Evolutionary conservation across 2,888 invertebrate species (phyloP).

Genomic region (Drosophila ochracea): DNA sequence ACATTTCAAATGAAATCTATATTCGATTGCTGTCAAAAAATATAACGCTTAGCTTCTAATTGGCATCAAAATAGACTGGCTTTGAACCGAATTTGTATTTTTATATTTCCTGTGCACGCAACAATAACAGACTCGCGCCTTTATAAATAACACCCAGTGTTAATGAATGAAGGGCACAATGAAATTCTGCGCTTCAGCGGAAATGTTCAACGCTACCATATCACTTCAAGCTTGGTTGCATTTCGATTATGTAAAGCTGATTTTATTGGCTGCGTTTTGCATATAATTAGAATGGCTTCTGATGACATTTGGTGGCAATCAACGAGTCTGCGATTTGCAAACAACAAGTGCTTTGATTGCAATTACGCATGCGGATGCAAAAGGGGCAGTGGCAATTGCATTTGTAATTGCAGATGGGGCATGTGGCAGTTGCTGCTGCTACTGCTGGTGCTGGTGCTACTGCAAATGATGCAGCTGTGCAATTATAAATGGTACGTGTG

Average conservation of each 20-base stretch:
- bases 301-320: constrained; percentile 53
- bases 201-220: constrained; percentile 19
- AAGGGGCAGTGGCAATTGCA: constrained; percentile 6
- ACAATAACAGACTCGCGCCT: background rate
- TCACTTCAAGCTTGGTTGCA: background rate
- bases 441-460: constrained; percentile 39
- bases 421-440: constrained; percentile 10
- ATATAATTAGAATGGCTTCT: constrained; percentile 50
- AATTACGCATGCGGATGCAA: constrained; percentile 53
- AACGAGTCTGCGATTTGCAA: constrained; percentile 54
- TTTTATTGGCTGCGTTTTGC: constrained; percentile 54
- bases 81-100: background rate
- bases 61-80: background rate
- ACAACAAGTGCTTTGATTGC: constrained; percentile 76
- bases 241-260: constrained; percentile 17
- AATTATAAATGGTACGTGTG: constrained; percentile 64
- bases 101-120: constrained; percentile 15
- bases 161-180: constrained; percentile 49
- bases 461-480: constrained; percentile 23
- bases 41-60: background rate
- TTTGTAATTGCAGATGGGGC: constrained; percentile 9
- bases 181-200: constrained; percentile 36
- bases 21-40: background rate
- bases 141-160: constrained; percentile 24
- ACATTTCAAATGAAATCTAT: constrained; percentile 1